Base-by-base conservation (phyloP, 2,888 invertebrate genomes). In the Trissoscelio sp. region DNA sequence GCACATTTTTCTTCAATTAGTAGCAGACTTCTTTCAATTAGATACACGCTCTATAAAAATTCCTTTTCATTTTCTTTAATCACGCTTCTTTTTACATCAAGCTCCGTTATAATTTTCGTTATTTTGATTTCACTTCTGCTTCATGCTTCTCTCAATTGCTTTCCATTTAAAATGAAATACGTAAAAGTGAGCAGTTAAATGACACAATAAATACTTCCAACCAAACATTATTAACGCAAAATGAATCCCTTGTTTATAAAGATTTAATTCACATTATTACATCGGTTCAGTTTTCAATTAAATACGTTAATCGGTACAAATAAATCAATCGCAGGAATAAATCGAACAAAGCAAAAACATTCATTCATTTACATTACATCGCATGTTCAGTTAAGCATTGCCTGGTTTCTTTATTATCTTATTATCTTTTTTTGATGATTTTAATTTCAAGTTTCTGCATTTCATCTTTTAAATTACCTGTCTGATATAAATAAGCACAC, bases 381-480 rank as follows among this genome's bases (percentile, higher is more conserved):
- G 24, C 24, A 24, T 24, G n/a, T 37, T 11, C 3, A 37, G 11
- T 11, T 9, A n/a, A 37, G n/a, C 31, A 53, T 3, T 53, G 6
- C 28, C 5, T 6, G 5, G n/a, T 24, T 51, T 31, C 1, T 12
- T 44, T 44, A 9, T 11, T 31, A 14, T 28, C n/a, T 14, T 31
- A 31, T 31, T 31, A 7, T 16, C 39, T 5, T 5, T 9, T 46
- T 60, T 24, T 24, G 20, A 48, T 48, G 46, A 62, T 62, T 62
- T 62, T 46, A 28, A 62, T 62, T 62, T 62, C n/a, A 62, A 46
- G 28, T 62, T 62, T 62, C 31, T 20, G 24, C 62, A 31, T 28
- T 62, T 62, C 48, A 62, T 62, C 46, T 46, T 62, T 34, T 37
- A 64, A 64, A 64, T 64, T 64, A 37, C 53, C 53, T 66, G 66